Conservation (phyloP, 2,797 vertebrate species). For the Pogonophryne albipinna region DNA sequence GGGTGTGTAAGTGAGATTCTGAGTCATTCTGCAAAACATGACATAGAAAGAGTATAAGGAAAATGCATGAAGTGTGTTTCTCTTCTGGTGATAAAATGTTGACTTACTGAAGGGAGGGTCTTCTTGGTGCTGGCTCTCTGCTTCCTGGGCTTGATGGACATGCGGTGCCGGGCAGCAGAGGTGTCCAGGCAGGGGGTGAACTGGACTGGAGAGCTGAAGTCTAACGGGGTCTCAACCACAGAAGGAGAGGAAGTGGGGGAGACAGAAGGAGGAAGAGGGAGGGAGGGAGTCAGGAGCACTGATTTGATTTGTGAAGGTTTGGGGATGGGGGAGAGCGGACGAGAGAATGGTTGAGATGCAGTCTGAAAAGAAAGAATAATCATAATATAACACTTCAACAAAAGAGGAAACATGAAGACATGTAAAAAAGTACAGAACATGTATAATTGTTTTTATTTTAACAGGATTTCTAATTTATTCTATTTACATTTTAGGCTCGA, state of each 20-base stretch:
- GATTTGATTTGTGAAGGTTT: constrained; percentile 53
- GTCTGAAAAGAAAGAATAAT: constrained; percentile 71
- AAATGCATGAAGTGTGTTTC: background rate
- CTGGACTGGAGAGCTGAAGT: constrained; percentile 88
- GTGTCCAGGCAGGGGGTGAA: constrained; percentile 89
- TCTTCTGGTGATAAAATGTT: background rate
- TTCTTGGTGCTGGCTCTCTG: constrained; percentile 90
- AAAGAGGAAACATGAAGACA: background rate
- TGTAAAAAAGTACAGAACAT: background rate
- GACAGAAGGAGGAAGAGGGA: constrained; percentile 7
- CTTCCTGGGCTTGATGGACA: constrained; percentile 93
- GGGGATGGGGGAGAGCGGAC: constrained; percentile 74
- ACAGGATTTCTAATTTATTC: background rate
- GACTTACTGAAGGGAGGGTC: constrained; percentile 83
- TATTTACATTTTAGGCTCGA: background rate
- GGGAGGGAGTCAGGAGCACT: constrained; percentile 23
- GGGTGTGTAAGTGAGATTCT: constrained; percentile 71
- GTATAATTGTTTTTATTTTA: background rate
- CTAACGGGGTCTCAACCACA: constrained; percentile 64
- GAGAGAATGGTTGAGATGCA: constrained; percentile 73
- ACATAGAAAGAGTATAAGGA: background rate
- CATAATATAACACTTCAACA: constrained; percentile 6
- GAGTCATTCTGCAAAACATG: constrained; percentile 77
- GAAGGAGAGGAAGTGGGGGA: constrained; percentile 46
- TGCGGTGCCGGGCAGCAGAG: constrained; percentile 95